Base-by-base conservation (phyloP, 1,140 invertebrate genomes). In the Drosophila pseudoobscura region DNA sequence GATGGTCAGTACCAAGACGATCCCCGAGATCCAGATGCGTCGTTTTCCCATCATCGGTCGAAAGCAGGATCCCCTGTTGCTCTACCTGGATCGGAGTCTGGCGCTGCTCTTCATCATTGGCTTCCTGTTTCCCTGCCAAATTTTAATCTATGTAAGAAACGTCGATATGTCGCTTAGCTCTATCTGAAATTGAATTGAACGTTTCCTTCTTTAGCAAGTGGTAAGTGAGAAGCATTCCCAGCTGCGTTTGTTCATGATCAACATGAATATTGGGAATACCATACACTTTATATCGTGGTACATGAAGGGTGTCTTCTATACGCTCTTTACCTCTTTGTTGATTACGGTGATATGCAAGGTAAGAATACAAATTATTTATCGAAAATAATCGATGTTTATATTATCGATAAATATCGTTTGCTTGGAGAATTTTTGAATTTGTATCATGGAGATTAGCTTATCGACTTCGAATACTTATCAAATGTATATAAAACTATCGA, bases 181-280 rank as follows among this genome's bases (percentile, higher is more conserved):
- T 22, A 11, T 8, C 8, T 7, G 1, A 11, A 2, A 9, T 20
- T 3, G 7, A 15, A 13, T 20, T 3, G 7, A 15, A 13, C 2
- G 6, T 35, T 31, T 9, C 0, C 43, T 56, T 31, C 20, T 51
- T 26, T 5, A 88, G 83, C 66, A 83, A 73, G 56, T 88, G 41
- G 75, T 88, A 0, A 31, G 7, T 0, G 79, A 88, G n/a, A 88
- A 88, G 8, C 24, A 79, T 6, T 9, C 17, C 0, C 29, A 70
- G 6, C 11, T 79, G 54, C 83, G 76, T n/a, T 26, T 46, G 0
- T 89, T 59, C 31, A 49, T 88, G 9, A 72, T 89, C 24, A 89
- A 88, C 20, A 88, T 87, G 84, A 73, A 58, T 7, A 69, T 89
- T 47, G 52, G 79, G 35, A 88, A 88, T 29, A 6, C 66, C 0